A percentile compares a stretch with the other conserved stretches of the same genome.
phyloP scores from a whole-genome alignment of 2,113 vertebrate genomes.

The Chaetorhynchus papuensis region DNA sequence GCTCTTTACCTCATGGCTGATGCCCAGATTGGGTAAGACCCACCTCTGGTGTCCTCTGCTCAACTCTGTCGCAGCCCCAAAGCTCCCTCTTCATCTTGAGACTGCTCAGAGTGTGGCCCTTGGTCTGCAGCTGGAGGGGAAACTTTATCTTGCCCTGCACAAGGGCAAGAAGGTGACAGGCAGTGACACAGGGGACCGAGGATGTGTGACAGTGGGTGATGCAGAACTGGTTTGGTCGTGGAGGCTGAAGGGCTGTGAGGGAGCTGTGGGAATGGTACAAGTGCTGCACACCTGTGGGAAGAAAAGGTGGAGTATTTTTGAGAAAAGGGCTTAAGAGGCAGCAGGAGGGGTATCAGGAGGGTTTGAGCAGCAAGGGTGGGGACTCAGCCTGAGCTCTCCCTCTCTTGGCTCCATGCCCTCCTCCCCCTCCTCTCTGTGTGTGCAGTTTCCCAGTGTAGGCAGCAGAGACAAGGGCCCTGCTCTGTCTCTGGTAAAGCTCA shows the following conservation, averaged over 20 bases:
- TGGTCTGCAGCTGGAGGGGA: not conserved
- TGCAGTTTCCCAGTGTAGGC: not conserved
- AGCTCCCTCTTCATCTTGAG: rapidly evolving
- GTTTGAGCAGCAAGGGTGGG: not conserved
- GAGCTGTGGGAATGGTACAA: not conserved
- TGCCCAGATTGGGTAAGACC: rapidly evolving
- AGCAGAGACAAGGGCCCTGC: not conserved
- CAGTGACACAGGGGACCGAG: not conserved
- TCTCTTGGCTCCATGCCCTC: not conserved
- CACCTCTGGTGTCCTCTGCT: not conserved
- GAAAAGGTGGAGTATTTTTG: not conserved
- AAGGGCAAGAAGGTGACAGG: not conserved
- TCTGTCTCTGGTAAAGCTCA: not conserved
- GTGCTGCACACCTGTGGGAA: not conserved
- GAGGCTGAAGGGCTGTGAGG: not conserved
- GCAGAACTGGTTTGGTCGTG: rapidly evolving
- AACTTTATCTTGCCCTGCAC: not conserved
- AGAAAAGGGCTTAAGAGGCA: not conserved
- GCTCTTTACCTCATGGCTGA: not conserved
- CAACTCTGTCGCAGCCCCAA: not conserved
- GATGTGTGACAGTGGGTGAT: too few relatives aligned
- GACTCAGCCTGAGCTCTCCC: not conserved
- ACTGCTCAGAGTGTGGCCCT: not conserved
- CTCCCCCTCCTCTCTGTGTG: not conserved
- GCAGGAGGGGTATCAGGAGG: not conserved